Percentiles rank a stretch among this genome's conserved stretches.
These are phyloP conservation scores for Nannoperca obscura DNA, from an alignment of 2,797 vertebrate genomes.

Conservation along the genomic window DNA sequence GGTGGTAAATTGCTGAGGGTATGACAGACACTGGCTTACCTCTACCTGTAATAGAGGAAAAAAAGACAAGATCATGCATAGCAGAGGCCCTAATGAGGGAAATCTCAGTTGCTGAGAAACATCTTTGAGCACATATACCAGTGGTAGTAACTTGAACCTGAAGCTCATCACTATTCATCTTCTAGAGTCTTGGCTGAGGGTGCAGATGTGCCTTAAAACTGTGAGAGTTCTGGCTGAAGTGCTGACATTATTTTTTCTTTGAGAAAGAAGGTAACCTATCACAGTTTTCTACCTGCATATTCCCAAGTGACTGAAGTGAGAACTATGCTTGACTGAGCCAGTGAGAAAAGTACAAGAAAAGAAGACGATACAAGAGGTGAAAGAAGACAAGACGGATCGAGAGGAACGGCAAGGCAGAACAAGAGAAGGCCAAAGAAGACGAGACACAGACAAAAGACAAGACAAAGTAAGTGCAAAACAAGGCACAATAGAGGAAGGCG, in stretches of 20 bases:
- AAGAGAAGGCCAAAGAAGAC: slow-evolving; percentile 26
- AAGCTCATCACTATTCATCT: slow-evolving; percentile 48
- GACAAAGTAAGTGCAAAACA: background rate
- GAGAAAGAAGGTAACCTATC: slow-evolving; percentile 27
- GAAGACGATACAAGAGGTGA: slow-evolving; percentile 20
- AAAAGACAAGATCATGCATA: slow-evolving; percentile 26
- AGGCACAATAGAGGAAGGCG: background rate
- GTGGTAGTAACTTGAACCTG: slow-evolving; percentile 36
- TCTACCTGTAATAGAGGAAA: slow-evolving; percentile 16
- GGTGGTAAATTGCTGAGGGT: slow-evolving; percentile 81
- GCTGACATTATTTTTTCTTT: slow-evolving; percentile 56
- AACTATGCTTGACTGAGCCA: slow-evolving; percentile 57
- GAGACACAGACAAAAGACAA: background rate
- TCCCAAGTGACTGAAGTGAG: slow-evolving; percentile 41
- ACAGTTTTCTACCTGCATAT: slow-evolving; percentile 43
- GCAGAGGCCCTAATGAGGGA: slow-evolving; percentile 41
- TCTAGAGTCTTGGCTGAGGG: slow-evolving; percentile 31
- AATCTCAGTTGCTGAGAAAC: slow-evolving; percentile 33
- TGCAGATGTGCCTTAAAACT: slow-evolving; percentile 31
- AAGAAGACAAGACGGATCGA: background rate
- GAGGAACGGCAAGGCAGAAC: slow-evolving; percentile 21
- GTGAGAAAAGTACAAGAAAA: slow-evolving; percentile 26
- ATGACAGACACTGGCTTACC: slow-evolving; percentile 42
- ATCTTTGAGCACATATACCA: slow-evolving; percentile 37
- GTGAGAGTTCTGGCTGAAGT: slow-evolving; percentile 45